Evolutionary conservation across 2,113 vertebrate species (phyloP), one percentile per base, ranked within the genome.

Genomic region (Cheilinus undulatus): DNA sequence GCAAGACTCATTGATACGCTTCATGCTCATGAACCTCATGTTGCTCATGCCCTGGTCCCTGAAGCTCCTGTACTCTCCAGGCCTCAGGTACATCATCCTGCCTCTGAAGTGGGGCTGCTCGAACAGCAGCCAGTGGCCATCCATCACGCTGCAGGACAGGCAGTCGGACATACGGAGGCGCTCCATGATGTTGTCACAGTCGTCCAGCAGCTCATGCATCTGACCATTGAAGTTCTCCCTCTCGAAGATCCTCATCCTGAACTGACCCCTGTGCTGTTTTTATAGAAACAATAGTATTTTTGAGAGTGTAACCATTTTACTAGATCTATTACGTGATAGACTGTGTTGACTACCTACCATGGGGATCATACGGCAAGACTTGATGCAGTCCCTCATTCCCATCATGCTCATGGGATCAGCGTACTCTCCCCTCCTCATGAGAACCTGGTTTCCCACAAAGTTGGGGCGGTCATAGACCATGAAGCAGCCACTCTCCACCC

Each of bases 91-190:
- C 45, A 88, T 74, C 89, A 80, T 78, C 73, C 17, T 90, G 69
- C 91, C 91, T 72, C 87, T 88, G 86, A 65, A 93, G 60, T 93
- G 40, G 74, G 92, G 86, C 78, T 89, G 90, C 79, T 94, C 93
- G 43, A 88, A 93, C 85, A 94, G 83, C 73, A 92, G 82, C 93
- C 93, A 94, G 72, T 93, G 90, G 60, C 93, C 93, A 1, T 93
- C 92, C 89, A 92, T 88, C 71, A 94, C 91, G 13, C 92, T 49
- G 77, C 88, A 87, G 66, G 93, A 94, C 88, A 34, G 3, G 78
- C 80, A 86, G 26, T 86, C 81, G 20, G 17, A 36, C 83, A 88
- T 88, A 12, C 77, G 74, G 50, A 61, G 79, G 3, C 83, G 86
- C 7, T 88, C 86, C 80, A 19, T 11, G 64, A 89, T 81, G 82